Evolutionary conservation across 2,113 vertebrate species (phyloP).

Genomic region (Thunnus thynnus): DNA sequence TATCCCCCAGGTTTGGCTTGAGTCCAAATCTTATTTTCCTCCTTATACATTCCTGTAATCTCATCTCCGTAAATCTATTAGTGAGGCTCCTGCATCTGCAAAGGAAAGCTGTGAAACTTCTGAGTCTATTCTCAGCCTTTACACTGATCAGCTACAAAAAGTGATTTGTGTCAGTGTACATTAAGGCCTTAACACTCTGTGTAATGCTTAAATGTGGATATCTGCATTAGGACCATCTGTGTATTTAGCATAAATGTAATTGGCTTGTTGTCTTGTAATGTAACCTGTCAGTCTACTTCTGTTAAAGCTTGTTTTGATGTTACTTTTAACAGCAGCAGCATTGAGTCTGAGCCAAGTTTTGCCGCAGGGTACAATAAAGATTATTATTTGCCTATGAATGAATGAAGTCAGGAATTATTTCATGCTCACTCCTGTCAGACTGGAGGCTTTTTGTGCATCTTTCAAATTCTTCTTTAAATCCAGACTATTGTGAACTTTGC

Average conservation of each 20-base stretch:
- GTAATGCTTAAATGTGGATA: neutral
- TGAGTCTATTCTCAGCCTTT: slow-evolving; percentile 6
- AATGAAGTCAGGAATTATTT: slow-evolving; percentile 3
- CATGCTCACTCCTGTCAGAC: neutral
- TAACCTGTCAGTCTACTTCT: neutral
- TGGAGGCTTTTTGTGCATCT: neutral
- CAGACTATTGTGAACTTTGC: slow-evolving; percentile 5
- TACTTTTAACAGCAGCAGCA: slow-evolving; percentile 3
- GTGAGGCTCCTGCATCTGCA: neutral
- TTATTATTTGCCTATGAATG: slow-evolving; percentile 12
- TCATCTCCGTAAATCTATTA: slow-evolving; percentile 39
- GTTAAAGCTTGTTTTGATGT: neutral
- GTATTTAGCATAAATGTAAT: slow-evolving; percentile 27
- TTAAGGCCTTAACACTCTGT: slow-evolving; percentile 14
- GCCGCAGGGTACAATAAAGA: slow-evolving; percentile 6
- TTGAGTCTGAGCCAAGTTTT: neutral
- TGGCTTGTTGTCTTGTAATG: neutral
- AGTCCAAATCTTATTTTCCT: slow-evolving; percentile 3
- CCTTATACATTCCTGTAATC: slow-evolving; percentile 37
- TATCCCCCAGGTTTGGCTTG: neutral
- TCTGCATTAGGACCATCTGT: neutral
- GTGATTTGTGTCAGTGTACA: slow-evolving; percentile 5
- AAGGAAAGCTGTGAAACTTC: slow-evolving; percentile 3
- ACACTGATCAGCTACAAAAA: slow-evolving; percentile 13
- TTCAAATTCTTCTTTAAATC: slow-evolving; percentile 19